Percentiles rank a stretch among this genome's conserved stretches.
Evolutionary conservation across 1,140 invertebrate genomes (phyloP).

Genomic region (Capitella teleta): DNA sequence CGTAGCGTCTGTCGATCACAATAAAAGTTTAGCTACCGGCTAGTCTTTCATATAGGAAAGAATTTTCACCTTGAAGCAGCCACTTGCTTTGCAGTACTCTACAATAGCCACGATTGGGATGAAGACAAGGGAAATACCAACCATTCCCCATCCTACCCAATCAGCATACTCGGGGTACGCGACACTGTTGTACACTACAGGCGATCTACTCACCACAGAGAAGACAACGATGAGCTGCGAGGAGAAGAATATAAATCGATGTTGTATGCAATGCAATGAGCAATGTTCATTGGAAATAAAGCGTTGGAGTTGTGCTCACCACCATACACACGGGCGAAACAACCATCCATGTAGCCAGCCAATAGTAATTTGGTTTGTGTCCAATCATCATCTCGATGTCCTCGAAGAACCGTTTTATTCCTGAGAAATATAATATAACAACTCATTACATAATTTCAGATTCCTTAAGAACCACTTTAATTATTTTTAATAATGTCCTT

Average conservation of each 20-base stretch:
- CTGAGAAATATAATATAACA: slow-evolving; percentile 23
- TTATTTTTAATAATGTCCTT: too few species aligned
- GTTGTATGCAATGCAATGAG: too few species aligned
- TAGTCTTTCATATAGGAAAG: too few species aligned
- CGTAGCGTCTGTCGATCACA: too few species aligned
- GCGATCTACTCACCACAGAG: not conserved
- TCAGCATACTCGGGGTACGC: slow-evolving; percentile 8
- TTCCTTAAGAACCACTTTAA: not conserved
- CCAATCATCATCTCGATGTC: slow-evolving; percentile 12
- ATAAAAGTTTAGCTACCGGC: too few species aligned
- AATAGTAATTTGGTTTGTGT: slow-evolving; percentile 20
- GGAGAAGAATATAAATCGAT: too few species aligned
- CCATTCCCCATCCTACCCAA: slow-evolving; percentile 8
- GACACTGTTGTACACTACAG: not conserved
- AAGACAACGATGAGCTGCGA: not conserved
- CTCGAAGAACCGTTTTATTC: slow-evolving; percentile 27
- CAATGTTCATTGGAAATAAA: too few species aligned
- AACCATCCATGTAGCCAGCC: slow-evolving; percentile 6
- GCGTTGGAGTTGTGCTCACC: too few species aligned
- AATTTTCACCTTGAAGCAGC: not conserved
- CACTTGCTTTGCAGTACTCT: slow-evolving; percentile 1
- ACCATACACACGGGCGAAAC: slow-evolving; percentile 4
- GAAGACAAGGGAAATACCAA: slow-evolving; percentile 3
- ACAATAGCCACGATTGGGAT: slow-evolving; percentile 2
- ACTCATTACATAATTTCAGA: too few species aligned